These are phyloP conservation scores for Clistopyga incitator DNA, from an alignment of 2,888 invertebrate genomes.

Conservation along the genomic window DNA sequence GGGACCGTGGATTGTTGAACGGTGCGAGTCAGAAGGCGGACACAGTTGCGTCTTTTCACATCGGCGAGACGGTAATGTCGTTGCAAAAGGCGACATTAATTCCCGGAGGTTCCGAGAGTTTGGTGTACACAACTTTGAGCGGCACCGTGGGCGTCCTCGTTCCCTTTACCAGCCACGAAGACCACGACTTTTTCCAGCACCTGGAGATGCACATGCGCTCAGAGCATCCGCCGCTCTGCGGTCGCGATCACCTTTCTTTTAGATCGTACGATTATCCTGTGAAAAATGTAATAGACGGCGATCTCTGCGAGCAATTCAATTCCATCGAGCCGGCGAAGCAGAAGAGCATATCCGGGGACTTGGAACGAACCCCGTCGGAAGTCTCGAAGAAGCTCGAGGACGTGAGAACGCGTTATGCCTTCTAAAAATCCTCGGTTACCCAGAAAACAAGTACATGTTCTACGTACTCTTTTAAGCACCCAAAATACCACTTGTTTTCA, in stretches of 20 bases:
- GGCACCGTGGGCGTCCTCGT: conserved; percentile 97
- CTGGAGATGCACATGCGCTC: conserved; percentile 99
- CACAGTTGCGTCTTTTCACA: conserved; percentile 95
- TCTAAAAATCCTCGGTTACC: conserved; percentile 87
- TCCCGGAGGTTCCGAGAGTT: conserved; percentile 98
- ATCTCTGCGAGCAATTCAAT: conserved; percentile 99
- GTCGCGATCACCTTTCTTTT: conserved; percentile 98
- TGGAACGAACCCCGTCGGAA: conserved; percentile 98
- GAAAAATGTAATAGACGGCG: conserved; percentile 99
- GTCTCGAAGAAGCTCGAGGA: conserved; percentile 99
- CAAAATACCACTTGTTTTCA: not conserved
- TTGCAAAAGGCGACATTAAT: conserved; percentile 97
- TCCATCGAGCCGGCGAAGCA: conserved; percentile 97
- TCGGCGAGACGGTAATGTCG: conserved; percentile 98
- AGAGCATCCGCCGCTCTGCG: conserved; percentile 98
- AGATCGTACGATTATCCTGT: conserved; percentile 99
- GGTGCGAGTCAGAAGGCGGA: conserved; percentile 99
- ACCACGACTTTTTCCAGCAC: conserved; percentile 99
- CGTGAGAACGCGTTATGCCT: conserved; percentile 98
- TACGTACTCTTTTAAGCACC: not conserved
- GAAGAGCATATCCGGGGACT: conserved; percentile 96
- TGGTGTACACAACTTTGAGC: conserved; percentile 98
- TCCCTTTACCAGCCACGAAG: conserved; percentile 97
- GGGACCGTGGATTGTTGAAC: conserved; percentile 96
- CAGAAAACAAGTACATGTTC: conserved; percentile 11